Percentiles rank a stretch among this genome's conserved stretches.
Evolutionary conservation across 2,888 invertebrate genomes (phyloP).

Genomic region (Pocota personata): DNA sequence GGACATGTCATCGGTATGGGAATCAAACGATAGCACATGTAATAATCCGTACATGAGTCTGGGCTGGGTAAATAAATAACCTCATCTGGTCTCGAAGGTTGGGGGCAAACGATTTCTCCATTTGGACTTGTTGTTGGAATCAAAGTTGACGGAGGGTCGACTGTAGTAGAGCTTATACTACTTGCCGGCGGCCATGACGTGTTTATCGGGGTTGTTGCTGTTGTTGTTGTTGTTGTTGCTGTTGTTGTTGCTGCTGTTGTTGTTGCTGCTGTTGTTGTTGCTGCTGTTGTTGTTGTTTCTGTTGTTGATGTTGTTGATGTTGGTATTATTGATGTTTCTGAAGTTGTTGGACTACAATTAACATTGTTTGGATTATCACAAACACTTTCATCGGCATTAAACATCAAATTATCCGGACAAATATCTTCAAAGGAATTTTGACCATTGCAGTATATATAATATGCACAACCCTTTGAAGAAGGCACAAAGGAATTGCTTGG

Average conservation of each 20-base stretch:
- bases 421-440: slow-evolving; percentile 77
- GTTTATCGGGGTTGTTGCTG: not conserved
- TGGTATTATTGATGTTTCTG: too few relatives aligned
- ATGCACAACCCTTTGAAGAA: slow-evolving; percentile 77
- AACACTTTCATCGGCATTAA: slow-evolving; percentile 75
- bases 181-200: slow-evolving; percentile 7
- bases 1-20: slow-evolving; percentile 78
- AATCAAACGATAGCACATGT: slow-evolving; percentile 78
- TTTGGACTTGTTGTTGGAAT: not conserved
- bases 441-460: slow-evolving; percentile 78
- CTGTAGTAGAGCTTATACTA: not conserved
- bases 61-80: slow-evolving; percentile 77
- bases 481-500: slow-evolving; percentile 73
- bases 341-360: not conserved
- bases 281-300: slow-evolving; percentile 26
- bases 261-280: slow-evolving; percentile 13
- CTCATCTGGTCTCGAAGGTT: slow-evolving; percentile 75
- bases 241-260: slow-evolving; percentile 42
- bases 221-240: slow-evolving; percentile 16
- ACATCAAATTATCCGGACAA: slow-evolving; percentile 78
- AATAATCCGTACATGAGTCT: slow-evolving; percentile 79
- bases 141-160: not conserved
- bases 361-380: slow-evolving; percentile 78
- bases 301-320: slow-evolving; percentile 37
- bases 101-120: slow-evolving; percentile 75